Evolutionary conservation across 2,888 invertebrate species (phyloP).

Genomic region (Apantesis nais): DNA sequence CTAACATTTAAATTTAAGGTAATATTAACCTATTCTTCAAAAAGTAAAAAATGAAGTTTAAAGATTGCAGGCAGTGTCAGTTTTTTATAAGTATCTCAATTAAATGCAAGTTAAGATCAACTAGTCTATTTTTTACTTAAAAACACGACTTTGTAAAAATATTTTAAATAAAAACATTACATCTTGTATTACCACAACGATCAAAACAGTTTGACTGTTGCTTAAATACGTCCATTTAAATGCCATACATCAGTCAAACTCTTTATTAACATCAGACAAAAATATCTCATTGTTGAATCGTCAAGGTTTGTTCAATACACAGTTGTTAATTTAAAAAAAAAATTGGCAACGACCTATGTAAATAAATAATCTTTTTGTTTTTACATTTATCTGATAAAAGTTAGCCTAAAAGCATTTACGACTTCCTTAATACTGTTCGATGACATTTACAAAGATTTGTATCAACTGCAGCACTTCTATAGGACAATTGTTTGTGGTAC

Average conservation of each 20-base stretch:
- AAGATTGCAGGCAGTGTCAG: no score
- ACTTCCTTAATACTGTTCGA: neutral
- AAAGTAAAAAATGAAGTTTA: no score
- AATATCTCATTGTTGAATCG: neutral
- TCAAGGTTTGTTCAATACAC: neutral
- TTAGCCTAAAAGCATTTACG: conserved; percentile 5
- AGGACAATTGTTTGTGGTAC: no score
- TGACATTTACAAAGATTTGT: neutral
- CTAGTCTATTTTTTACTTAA: no score
- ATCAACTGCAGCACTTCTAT: neutral
- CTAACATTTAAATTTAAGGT: neutral
- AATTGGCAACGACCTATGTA: neutral
- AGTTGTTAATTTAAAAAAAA: neutral
- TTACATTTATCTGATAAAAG: conserved; percentile 4
- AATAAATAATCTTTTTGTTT: conserved; percentile 13
- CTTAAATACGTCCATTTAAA: neutral
- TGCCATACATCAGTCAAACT: neutral
- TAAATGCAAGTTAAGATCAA: no score
- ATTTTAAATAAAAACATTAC: neutral
- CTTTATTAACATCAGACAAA: conserved; percentile 1
- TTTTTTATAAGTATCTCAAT: no score
- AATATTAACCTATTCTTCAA: no score
- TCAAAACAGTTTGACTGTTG: neutral
- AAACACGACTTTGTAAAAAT: neutral
- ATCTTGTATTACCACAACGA: neutral